A percentile compares a stretch with the other conserved stretches of the same genome.
phyloP scores from a whole-genome alignment of 2,113 vertebrate species.

The Misgurnus anguillicaudatus region DNA sequence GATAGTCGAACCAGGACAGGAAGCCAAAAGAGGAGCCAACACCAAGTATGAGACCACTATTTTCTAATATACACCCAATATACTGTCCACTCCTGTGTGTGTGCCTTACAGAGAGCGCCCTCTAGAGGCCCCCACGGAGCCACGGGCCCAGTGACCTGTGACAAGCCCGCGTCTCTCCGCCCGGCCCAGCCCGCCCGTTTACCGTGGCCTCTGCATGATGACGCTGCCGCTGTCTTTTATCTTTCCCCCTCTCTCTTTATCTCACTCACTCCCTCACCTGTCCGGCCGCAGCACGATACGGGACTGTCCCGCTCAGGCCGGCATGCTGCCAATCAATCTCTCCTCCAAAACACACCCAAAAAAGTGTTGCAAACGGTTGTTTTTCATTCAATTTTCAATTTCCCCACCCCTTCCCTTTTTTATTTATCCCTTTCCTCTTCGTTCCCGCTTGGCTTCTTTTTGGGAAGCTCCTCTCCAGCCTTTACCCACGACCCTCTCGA shows the following conservation, averaged over 20 bases:
- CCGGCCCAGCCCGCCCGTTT: conserved; percentile 76
- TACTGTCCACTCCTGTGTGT: conserved; percentile 86
- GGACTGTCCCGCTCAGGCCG: conserved; percentile 37
- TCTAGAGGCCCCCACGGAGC: conserved; percentile 76
- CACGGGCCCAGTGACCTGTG: conserved; percentile 80
- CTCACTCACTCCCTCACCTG: conserved; percentile 68
- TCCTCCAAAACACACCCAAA: conserved; percentile 31
- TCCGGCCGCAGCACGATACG: conserved; percentile 64
- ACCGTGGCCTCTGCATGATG: conserved; percentile 83
- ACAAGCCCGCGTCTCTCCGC: conserved; percentile 75
- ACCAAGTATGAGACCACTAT: conserved; percentile 99
- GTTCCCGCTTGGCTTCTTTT: conserved; percentile 70
- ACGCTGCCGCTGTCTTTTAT: conserved; percentile 78
- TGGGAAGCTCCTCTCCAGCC: conserved; percentile 47
- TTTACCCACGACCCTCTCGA: conserved; percentile 54
- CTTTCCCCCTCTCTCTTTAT: conserved; percentile 59
- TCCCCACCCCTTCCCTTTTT: conserved; percentile 1
- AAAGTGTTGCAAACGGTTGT: conserved; percentile 26
- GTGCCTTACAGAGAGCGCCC: conserved; percentile 96
- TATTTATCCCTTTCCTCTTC: conserved; percentile 58
- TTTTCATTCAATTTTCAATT: conserved; percentile 23
- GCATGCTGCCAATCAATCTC: conserved; percentile 30
- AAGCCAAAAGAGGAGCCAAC: conserved; percentile 99
- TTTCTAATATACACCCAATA: conserved; percentile 90
- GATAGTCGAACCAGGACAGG: conserved; percentile 99